Base-by-base conservation (phyloP, 1,140 invertebrate species). In the Megalopta genalis region DNA sequence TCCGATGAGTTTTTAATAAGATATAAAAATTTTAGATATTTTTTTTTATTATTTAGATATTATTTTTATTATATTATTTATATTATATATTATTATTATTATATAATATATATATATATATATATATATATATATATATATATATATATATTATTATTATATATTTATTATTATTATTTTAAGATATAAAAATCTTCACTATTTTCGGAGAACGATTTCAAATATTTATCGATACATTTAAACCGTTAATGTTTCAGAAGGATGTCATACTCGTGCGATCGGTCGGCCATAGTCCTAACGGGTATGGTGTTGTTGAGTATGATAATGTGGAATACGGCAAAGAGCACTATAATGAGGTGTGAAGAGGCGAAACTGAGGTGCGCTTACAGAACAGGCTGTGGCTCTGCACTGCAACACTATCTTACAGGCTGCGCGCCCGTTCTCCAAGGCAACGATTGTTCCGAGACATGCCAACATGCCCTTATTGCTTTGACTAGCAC, bases 401-500 rank as follows among this genome's bases (percentile, higher is more conserved):
- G 96, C 2, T 93, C 93, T 64, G 96, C 96, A 4, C 93, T 97
- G 62, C 94, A 95, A 87, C 95, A 95, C 86, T 97, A 97, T 91
- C 93, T 97, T 90, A 90, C 95, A 32, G 94, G 95, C 66, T 97
- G 96, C 88, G 95, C 95, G 4, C 94, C 94, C 18, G 94, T 96
- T 18, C 93, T 97, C 65, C 92, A 94, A 37, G 94, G 94, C 37
- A 92, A 93, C 21, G 88, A 91, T 23, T 97, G 97, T 89, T 95
- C 96, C 0, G 94, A 96, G 84, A 91, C 93, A 25, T 97, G 96
- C 89, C 94, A 95, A 79, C 94, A 96, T 88, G 95, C 96, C 0
- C 93, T 97, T 12, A 96, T 97, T 62, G 96, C 96, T 0, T 93
- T 97, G 23, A 96, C 95, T 0, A 96, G 96, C 46, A 97, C 96